Conservation (phyloP, 1,140 invertebrate species). For the Thaumetopoea pityocampa region DNA sequence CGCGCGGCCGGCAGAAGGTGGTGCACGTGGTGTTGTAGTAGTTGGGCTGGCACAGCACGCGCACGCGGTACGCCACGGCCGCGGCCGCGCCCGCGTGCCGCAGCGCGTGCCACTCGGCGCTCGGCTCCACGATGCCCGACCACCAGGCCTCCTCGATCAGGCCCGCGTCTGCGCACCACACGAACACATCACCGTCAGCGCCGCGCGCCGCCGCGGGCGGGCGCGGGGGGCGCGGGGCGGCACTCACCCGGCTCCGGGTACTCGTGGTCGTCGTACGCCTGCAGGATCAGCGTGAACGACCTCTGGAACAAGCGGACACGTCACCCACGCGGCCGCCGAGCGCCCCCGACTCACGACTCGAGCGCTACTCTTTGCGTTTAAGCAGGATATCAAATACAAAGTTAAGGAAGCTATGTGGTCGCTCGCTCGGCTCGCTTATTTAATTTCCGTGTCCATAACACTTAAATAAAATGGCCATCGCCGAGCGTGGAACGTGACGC, state of each 20-base stretch:
- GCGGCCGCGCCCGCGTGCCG: slow-evolving; percentile 86
- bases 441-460: no score
- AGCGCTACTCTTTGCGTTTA: no score
- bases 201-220: no score
- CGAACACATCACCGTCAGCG: background rate
- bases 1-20: slow-evolving; percentile 92
- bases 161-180: slow-evolving; percentile 72
- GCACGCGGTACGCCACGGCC: slow-evolving; percentile 89
- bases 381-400: no score
- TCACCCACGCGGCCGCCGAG: no score
- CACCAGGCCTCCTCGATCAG: slow-evolving; percentile 93
- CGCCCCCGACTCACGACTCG: no score
- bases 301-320: slow-evolving; percentile 79
- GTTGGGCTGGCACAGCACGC: slow-evolving; percentile 92
- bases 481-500: no score
- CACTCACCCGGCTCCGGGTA: slow-evolving; percentile 80
- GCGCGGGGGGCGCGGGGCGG: no score
- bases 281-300: slow-evolving; percentile 93
- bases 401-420: no score
- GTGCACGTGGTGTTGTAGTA: slow-evolving; percentile 97
- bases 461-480: no score
- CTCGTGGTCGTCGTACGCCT: slow-evolving; percentile 90
- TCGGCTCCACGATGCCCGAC: slow-evolving; percentile 92
- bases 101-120: slow-evolving; percentile 92
- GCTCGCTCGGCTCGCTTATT: no score